These are phyloP conservation scores for Zaprionus nigranus DNA, from an alignment of 1,140 invertebrate species.

Conservation along the genomic window DNA sequence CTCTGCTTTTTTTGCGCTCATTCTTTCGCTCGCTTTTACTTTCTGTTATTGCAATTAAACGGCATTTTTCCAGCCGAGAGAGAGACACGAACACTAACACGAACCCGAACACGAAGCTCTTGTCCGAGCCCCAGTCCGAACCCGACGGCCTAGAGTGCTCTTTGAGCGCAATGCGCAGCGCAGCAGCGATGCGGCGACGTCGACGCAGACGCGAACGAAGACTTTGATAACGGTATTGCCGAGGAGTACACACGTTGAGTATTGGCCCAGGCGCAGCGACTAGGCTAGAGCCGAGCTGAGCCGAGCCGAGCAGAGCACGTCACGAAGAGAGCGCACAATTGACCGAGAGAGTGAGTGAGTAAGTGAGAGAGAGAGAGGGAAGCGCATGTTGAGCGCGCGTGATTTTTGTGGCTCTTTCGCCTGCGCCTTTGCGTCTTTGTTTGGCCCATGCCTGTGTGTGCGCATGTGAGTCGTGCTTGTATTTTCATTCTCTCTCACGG, in stretches of 20 bases:
- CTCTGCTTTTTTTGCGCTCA: constrained; percentile 59
- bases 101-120: constrained; percentile 13
- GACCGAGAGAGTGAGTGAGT: constrained; percentile 19
- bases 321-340: neutral
- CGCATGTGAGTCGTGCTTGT: constrained; percentile 50
- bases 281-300: constrained; percentile 13
- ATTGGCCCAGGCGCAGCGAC: constrained; percentile 46
- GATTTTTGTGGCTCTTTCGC: constrained; percentile 71
- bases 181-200: constrained; percentile 46
- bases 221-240: constrained; percentile 71
- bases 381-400: constrained; percentile 67
- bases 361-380: constrained; percentile 42
- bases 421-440: constrained; percentile 50
- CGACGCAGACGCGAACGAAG: constrained; percentile 46
- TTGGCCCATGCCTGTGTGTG: constrained; percentile 48
- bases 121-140: constrained; percentile 22
- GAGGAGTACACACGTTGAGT: constrained; percentile 44
- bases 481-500: constrained; percentile 32
- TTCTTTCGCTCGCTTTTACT: constrained; percentile 75
- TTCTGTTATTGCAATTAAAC: constrained; percentile 78
- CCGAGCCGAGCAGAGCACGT: constrained; percentile 10
- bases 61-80: constrained; percentile 70
- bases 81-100: constrained; percentile 29
- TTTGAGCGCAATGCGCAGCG: constrained; percentile 38
- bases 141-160: constrained; percentile 50